Percentiles rank a stretch among this genome's conserved stretches.
Evolutionary conservation across 2,113 vertebrate species (phyloP).

Genomic region (Gobiocypris rarus): DNA sequence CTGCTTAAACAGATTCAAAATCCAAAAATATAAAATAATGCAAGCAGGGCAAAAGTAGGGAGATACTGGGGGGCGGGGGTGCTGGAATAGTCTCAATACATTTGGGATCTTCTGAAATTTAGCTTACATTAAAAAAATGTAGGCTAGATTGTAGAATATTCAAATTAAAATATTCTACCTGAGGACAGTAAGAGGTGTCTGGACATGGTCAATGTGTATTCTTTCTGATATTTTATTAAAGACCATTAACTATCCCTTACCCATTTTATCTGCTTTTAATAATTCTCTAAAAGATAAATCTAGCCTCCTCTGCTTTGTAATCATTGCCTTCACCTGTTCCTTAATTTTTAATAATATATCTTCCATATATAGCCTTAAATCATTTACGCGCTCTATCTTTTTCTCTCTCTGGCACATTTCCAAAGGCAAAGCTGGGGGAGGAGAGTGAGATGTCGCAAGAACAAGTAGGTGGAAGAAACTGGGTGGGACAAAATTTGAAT

Average conservation of each 20-base stretch:
- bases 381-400: constrained; percentile 9
- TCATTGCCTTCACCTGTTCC: constrained; percentile 5
- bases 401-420: constrained; percentile 47
- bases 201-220: too few species aligned
- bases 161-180: not conserved
- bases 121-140: not conserved
- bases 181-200: not conserved
- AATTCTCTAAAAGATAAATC: not conserved
- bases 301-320: not conserved
- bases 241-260: not conserved
- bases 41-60: too few species aligned
- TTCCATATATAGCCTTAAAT: constrained; percentile 16
- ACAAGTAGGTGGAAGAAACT: constrained; percentile 56
- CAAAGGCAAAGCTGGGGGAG: constrained; percentile 44
- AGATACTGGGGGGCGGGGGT: too few species aligned
- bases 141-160: not conserved
- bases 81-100: too few species aligned
- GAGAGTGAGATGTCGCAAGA: constrained; percentile 45
- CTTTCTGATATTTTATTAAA: not conserved
- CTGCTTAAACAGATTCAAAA: too few species aligned
- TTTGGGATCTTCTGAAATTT: too few species aligned
- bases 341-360: not conserved
- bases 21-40: too few species aligned
- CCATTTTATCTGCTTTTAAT: not conserved
- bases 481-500: constrained; percentile 47